Conservation (phyloP, 2,888 invertebrate species). For the Apodemia mormo region DNA sequence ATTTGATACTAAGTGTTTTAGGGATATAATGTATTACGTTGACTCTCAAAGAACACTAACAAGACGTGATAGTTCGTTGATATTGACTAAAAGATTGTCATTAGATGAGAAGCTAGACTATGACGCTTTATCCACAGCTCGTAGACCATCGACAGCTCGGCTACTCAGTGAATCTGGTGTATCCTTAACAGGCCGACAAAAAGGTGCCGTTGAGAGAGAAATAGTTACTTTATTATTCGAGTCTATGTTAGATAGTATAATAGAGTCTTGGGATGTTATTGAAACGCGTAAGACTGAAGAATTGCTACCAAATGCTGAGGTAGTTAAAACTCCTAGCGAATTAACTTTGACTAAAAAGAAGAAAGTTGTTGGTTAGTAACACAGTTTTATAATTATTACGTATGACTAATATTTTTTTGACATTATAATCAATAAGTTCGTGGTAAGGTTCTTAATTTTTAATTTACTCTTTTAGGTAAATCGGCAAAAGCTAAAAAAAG, state of each 20-base stretch:
- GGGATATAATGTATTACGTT: slow-evolving; percentile 56
- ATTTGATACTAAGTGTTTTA: not conserved
- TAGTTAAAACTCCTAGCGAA: slow-evolving; percentile 53
- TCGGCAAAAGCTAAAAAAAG: slow-evolving; percentile 51
- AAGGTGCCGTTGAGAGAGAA: slow-evolving; percentile 58
- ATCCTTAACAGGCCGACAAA: slow-evolving; percentile 43
- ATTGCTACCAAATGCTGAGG: slow-evolving; percentile 35
- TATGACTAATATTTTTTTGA: no score
- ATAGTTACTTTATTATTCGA: slow-evolving; percentile 63
- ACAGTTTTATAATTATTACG: no score
- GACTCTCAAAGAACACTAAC: slow-evolving; percentile 64
- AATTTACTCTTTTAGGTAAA: slow-evolving; percentile 41
- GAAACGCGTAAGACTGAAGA: slow-evolving; percentile 47
- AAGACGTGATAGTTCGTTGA: slow-evolving; percentile 65
- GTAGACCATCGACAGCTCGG: slow-evolving; percentile 43
- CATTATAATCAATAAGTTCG: not conserved
- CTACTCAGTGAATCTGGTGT: slow-evolving; percentile 46
- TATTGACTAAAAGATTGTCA: slow-evolving; percentile 34
- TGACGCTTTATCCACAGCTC: slow-evolving; percentile 43
- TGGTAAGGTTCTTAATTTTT: no score
- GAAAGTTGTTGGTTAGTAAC: slow-evolving; percentile 41
- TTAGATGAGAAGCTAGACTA: slow-evolving; percentile 25
- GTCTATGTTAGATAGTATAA: slow-evolving; percentile 63
- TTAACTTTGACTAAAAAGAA: slow-evolving; percentile 54
- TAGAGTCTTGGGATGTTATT: slow-evolving; percentile 64